Evolutionary conservation across 2,113 vertebrate genomes (phyloP), one percentile per base, ranked within the genome.

Genomic region (Beaufortia kweichowensis): DNA sequence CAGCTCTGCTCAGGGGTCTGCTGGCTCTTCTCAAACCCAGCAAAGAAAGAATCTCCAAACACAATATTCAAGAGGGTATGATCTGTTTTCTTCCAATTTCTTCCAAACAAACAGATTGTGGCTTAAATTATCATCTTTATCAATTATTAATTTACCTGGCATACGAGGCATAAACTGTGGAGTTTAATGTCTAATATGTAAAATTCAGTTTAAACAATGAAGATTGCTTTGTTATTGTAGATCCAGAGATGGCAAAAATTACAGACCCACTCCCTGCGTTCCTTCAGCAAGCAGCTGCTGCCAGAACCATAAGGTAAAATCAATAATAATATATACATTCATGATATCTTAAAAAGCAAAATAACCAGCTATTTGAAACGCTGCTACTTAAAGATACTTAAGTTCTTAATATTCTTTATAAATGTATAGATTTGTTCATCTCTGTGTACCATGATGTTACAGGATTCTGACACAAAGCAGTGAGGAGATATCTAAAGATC

Each of bases 261-360:
- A 86, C 65, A 2, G 78, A 85, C 6, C 88, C 89, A 0, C 15
- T 91, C 29, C 86, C 89, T 3, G 57, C 68, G 21, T 92, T 91
- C 56, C 26, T 93, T 60, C 92, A 95, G 83, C 93, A 94, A 86
- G 93, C 94, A n/a, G 92, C 94, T 55, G 91, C 92, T 1, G 93
- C 93, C 21, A 79, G 72, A 76, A 69, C 73, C 11, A 57, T 82
- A 19, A 62, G 81, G 77, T 82, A 43, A 53, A 41, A 29, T 41
- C 10, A 31, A 14, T 48, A 72, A 72, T 7, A 17, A 28, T 28
- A 3, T 3, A 67, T 55, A 7, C 67, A 56, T 69, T 55, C 12
- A 69, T 35, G 68, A 59, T 35, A 70, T 15, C 33, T 35, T n/a
- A n/a, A n/a, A n/a, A n/a, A n/a, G n/a, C n/a, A n/a, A n/a, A n/a